These are phyloP conservation scores for Callyntrura guangdongensis DNA, from an alignment of 2,888 invertebrate genomes.

Conservation along the genomic window DNA sequence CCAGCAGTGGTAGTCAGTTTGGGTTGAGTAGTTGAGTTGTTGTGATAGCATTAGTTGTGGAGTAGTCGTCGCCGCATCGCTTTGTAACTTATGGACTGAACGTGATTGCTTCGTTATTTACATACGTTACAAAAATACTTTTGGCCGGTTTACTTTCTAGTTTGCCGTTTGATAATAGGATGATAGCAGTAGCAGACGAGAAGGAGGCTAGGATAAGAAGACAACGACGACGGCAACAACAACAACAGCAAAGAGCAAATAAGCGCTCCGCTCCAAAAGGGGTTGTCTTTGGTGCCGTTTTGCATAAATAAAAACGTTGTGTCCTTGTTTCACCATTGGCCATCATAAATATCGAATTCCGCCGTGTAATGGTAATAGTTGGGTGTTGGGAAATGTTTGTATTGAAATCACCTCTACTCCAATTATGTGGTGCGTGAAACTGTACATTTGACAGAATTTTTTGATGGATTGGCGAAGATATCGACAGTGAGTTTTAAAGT, in stretches of 20 bases:
- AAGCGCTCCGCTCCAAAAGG: neutral
- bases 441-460: neutral
- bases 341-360: neutral
- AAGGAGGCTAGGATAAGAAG: neutral
- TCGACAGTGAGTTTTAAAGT: neutral
- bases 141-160: neutral
- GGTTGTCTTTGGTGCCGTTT: neutral
- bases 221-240: neutral
- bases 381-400: neutral
- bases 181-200: slow-evolving; percentile 13
- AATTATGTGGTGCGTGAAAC: no score
- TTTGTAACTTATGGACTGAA: slow-evolving; percentile 54
- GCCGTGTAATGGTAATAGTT: neutral
- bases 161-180: neutral
- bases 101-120: slow-evolving; percentile 56
- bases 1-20: slow-evolving; percentile 1
- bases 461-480: neutral
- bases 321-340: neutral
- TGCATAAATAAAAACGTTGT: slow-evolving; percentile 2
- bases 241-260: neutral
- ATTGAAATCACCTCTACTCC: no score
- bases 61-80: slow-evolving; percentile 33
- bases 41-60: neutral
- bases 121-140: slow-evolving; percentile 14
- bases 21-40: neutral